These are phyloP conservation scores for Augochlora pura DNA, from an alignment of 1,140 invertebrate genomes.

Conservation along the genomic window DNA sequence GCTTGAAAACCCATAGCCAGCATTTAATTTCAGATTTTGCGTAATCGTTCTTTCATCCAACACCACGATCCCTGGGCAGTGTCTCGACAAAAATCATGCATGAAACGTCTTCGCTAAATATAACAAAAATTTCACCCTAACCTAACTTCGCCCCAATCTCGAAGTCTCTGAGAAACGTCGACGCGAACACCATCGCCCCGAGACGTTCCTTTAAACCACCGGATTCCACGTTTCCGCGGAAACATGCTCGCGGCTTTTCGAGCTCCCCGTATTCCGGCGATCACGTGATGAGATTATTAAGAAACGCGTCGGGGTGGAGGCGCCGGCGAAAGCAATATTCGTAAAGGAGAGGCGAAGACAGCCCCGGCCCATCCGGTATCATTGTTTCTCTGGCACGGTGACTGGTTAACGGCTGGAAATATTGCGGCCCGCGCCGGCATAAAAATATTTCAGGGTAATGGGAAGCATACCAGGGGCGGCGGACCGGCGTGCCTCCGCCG, in stretches of 20 bases:
- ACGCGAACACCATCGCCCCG: too few species aligned
- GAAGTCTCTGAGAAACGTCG: too few species aligned
- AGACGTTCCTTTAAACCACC: too few species aligned
- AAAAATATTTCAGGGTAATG: constrained; percentile 26
- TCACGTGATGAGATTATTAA: constrained; percentile 57
- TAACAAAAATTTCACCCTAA: too few species aligned
- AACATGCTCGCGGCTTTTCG: constrained; percentile 19
- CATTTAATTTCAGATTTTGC: too few species aligned
- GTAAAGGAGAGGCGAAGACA: background rate
- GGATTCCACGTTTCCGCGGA: constrained; percentile 11
- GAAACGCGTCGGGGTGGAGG: background rate
- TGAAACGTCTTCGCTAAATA: too few species aligned
- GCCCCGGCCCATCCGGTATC: background rate
- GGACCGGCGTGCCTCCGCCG: too few species aligned
- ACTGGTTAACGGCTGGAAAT: constrained; percentile 44
- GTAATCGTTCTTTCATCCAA: too few species aligned
- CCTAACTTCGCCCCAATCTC: too few species aligned
- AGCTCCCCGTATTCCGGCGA: constrained; percentile 1
- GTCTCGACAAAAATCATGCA: too few species aligned
- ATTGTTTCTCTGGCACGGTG: constrained; percentile 21
- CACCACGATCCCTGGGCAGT: too few species aligned
- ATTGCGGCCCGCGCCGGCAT: constrained; percentile 10
- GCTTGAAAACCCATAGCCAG: too few species aligned
- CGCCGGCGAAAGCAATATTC: constrained; percentile 24
- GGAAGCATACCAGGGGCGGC: background rate